Conservation (phyloP, 2,797 vertebrate genomes). For the Gymnodraco acuticeps region DNA sequence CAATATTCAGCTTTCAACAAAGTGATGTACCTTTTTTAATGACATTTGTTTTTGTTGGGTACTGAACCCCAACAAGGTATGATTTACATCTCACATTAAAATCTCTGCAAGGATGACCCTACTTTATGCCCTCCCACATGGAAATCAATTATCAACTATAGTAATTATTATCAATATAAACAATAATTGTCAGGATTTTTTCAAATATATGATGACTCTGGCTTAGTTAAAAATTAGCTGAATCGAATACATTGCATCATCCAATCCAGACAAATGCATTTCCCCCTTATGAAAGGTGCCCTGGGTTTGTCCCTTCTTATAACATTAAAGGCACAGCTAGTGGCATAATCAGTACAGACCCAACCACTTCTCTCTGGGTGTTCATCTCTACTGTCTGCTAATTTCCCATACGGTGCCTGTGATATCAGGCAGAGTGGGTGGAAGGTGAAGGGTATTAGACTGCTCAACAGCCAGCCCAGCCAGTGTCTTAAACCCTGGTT, state of each 20-base stretch:
- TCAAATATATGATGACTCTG: neutral
- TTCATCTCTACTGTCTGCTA: slow-evolving; percentile 72
- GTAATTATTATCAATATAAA: neutral
- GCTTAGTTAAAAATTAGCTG: neutral
- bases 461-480: slow-evolving; percentile 49
- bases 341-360: slow-evolving; percentile 71
- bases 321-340: slow-evolving; percentile 69
- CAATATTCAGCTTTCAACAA: slow-evolving; percentile 23
- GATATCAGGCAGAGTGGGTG: slow-evolving; percentile 61
- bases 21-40: slow-evolving; percentile 1
- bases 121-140: neutral
- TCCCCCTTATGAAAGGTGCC: neutral
- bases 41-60: neutral
- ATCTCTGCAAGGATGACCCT: neutral
- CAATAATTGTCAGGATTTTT: neutral
- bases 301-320: slow-evolving; percentile 46
- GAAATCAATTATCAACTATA: slow-evolving; percentile 3
- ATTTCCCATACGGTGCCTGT: slow-evolving; percentile 75
- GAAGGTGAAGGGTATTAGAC: slow-evolving; percentile 53
- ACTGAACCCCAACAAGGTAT: neutral
- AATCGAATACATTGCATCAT: slow-evolving; percentile 5
- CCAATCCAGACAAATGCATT: slow-evolving; percentile 1
- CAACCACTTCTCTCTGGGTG: slow-evolving; percentile 63
- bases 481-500: slow-evolving; percentile 60
- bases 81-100: neutral